Percentiles rank a stretch among this genome's conserved stretches.
phyloP scores from a whole-genome alignment of 2,113 vertebrate genomes.

The Tylochromis polylepis region DNA sequence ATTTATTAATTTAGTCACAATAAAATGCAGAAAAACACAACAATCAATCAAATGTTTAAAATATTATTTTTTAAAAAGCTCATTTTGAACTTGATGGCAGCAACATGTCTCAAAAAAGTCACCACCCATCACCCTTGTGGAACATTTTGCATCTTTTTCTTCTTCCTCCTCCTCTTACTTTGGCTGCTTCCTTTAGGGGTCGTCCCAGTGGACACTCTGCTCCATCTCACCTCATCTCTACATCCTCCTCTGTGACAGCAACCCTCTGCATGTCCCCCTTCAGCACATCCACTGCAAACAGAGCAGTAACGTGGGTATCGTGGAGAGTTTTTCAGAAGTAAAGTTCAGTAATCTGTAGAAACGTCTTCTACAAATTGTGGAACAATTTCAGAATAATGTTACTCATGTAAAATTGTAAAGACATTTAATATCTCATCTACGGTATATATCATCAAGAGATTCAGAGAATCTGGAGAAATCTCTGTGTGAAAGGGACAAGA shows the following conservation, averaged over 20 bases:
- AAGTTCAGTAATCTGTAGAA: background rate
- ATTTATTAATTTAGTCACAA: background rate
- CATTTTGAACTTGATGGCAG: background rate
- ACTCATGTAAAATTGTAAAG: background rate
- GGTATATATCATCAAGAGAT: background rate
- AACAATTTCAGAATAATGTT: background rate
- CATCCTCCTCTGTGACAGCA: background rate
- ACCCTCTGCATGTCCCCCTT: background rate
- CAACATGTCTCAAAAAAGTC: background rate
- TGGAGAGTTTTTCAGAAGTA: background rate
- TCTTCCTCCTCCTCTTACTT: background rate
- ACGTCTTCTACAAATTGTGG: background rate
- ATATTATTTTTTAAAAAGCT: fast-evolving
- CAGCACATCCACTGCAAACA: background rate
- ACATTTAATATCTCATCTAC: background rate
- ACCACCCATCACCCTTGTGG: background rate
- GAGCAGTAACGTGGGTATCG: background rate
- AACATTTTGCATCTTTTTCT: background rate
- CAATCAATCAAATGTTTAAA: background rate
- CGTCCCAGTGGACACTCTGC: background rate
- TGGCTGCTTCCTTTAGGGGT: background rate
- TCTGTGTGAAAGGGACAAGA: background rate
- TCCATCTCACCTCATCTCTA: background rate
- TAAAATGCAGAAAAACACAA: background rate
- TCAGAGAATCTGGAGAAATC: background rate